A percentile compares a stretch with the other conserved stretches of the same genome.
Conservation (phyloP, 2,888 invertebrate species). For the Euplagia quadripunctaria region DNA sequence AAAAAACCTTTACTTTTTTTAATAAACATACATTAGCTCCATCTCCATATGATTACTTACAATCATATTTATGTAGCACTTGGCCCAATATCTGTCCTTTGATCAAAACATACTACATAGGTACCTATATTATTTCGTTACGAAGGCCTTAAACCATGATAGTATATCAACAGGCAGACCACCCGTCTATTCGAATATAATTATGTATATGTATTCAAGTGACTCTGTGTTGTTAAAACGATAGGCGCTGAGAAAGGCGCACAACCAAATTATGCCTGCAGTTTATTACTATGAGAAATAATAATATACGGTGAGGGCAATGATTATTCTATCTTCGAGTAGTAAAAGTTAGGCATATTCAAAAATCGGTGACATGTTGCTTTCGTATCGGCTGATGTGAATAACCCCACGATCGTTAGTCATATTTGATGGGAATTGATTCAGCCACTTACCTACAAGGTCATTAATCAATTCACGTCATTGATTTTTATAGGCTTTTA, state of each 20-base stretch:
- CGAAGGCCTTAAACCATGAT: neutral
- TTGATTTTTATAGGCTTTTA: constrained; percentile 4
- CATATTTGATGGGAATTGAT: constrained; percentile 10
- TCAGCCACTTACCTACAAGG: neutral
- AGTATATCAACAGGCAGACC: neutral
- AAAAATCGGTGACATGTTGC: neutral
- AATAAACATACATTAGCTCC: no score
- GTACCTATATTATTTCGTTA: neutral
- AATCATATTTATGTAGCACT: neutral
- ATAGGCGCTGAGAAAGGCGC: neutral
- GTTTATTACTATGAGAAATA: no score
- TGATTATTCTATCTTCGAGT: no score
- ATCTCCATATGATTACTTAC: neutral
- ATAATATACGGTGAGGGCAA: no score
- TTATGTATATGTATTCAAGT: neutral
- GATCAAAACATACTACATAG: neutral
- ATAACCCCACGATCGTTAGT: neutral
- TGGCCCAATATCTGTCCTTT: neutral
- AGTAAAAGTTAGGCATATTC: neutral
- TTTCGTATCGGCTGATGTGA: neutral
- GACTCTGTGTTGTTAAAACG: neutral
- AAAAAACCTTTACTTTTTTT: no score
- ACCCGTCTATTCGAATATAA: neutral
- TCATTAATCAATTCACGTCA: constrained; percentile 7
- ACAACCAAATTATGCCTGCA: neutral